Percentiles rank a stretch among this genome's conserved stretches.
These are phyloP conservation scores for Spodoptera exigua DNA, from an alignment of 2,888 invertebrate species.

Conservation along the genomic window DNA sequence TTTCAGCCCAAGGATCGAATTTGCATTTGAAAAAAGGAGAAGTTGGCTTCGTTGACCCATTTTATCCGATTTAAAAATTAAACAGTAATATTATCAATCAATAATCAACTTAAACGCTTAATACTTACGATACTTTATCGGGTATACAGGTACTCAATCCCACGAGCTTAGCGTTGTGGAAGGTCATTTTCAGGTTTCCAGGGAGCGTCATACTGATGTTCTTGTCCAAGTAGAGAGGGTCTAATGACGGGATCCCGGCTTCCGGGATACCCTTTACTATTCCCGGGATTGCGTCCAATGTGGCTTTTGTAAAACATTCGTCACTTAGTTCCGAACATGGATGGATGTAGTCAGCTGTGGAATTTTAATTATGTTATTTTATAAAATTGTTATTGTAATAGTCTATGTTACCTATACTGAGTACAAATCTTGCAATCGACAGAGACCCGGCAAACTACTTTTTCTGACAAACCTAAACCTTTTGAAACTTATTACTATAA, in stretches of 20 bases:
- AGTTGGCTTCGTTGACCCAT: too few relatives aligned
- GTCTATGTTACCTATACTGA: too few relatives aligned
- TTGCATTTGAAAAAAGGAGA: too few relatives aligned
- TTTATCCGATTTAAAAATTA: too few relatives aligned
- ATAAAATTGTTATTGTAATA: not conserved
- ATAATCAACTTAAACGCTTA: too few relatives aligned
- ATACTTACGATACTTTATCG: constrained; percentile 84
- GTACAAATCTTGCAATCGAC: not conserved
- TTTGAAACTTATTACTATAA: too few relatives aligned
- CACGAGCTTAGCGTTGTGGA: constrained; percentile 81
- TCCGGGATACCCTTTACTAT: constrained; percentile 84
- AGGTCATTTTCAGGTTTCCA: constrained; percentile 84
- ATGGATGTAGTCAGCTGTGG: constrained; percentile 83
- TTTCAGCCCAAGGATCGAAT: too few relatives aligned
- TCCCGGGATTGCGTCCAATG: constrained; percentile 81
- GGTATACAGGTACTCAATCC: constrained; percentile 81
- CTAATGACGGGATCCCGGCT: constrained; percentile 79
- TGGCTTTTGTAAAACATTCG: constrained; percentile 85
- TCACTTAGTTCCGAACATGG: constrained; percentile 80
- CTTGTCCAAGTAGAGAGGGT: constrained; percentile 78
- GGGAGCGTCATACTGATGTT: constrained; percentile 83
- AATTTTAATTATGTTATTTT: not conserved
- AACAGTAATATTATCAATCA: too few relatives aligned
- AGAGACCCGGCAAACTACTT: too few relatives aligned
- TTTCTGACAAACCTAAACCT: too few relatives aligned